Evolutionary conservation across 1,140 invertebrate species (phyloP).

Genomic region (Periplaneta americana): DNA sequence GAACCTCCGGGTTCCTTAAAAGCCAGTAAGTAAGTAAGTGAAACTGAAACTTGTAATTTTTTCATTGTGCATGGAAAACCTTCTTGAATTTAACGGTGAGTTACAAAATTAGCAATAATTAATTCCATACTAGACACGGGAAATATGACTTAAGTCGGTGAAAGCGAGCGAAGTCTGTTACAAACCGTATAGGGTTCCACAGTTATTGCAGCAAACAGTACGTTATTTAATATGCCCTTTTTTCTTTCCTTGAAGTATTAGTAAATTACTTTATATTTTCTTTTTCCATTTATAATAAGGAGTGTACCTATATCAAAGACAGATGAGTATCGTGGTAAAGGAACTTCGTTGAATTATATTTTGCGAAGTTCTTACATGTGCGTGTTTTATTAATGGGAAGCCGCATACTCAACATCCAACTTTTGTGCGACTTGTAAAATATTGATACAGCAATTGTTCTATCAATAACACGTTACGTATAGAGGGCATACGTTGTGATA

Average conservation of each 20-base stretch:
- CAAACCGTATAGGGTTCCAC: too few species aligned
- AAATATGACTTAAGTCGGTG: too few species aligned
- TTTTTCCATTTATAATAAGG: neutral
- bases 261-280: neutral
- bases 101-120: too few species aligned
- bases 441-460: neutral
- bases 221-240: neutral
- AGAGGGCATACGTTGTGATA: too few species aligned
- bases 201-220: too few species aligned
- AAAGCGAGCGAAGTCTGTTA: too few species aligned
- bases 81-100: too few species aligned
- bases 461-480: neutral
- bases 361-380: neutral
- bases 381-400: neutral
- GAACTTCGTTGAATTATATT: neutral
- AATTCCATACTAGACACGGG: too few species aligned
- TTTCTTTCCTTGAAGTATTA: neutral
- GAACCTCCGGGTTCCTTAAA: too few species aligned
- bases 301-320: neutral
- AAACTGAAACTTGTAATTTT: too few species aligned
- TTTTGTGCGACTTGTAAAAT: neutral
- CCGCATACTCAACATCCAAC: neutral
- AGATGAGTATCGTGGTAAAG: neutral
- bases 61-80: too few species aligned
- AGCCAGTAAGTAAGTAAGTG: too few species aligned